A percentile compares a stretch with the other conserved stretches of the same genome.
phyloP scores from a whole-genome alignment of 2,888 invertebrate species.

The Philonicus albiceps region DNA sequence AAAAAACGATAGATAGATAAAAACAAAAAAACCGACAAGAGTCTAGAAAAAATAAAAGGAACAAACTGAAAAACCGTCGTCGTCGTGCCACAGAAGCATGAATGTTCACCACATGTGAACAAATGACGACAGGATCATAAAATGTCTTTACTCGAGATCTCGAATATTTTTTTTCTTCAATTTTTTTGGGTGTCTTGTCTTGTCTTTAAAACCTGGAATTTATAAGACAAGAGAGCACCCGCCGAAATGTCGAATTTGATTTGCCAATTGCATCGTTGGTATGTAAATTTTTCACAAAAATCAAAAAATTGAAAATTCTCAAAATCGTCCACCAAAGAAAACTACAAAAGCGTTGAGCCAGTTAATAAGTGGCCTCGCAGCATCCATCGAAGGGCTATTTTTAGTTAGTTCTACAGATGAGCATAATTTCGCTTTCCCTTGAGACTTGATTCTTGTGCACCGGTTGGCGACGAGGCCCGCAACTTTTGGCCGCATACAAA shows the following conservation, averaged over 20 bases:
- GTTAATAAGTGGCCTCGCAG: neutral
- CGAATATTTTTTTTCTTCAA: neutral
- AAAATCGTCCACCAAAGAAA: neutral
- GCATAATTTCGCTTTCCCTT: neutral
- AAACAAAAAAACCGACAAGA: neutral
- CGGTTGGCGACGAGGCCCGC: neutral
- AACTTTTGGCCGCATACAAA: neutral
- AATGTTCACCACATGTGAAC: slow-evolving; percentile 38
- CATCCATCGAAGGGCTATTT: neutral
- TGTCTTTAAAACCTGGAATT: neutral
- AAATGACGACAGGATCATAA: slow-evolving; percentile 28
- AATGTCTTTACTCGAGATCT: slow-evolving; percentile 12
- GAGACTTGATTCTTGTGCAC: neutral
- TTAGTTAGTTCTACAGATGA: neutral
- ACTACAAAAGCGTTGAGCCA: neutral
- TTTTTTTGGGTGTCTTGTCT: neutral
- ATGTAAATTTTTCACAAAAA: neutral
- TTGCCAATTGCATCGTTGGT: neutral
- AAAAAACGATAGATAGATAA: neutral
- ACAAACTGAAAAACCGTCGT: neutral
- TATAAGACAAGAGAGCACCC: neutral
- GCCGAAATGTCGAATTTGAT: neutral
- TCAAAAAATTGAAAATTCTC: neutral
- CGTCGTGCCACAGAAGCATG: slow-evolving; percentile 19
- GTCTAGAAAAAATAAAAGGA: neutral